Evolutionary conservation across 1,140 invertebrate species (phyloP).

Genomic region (Platyscapa corneri): DNA sequence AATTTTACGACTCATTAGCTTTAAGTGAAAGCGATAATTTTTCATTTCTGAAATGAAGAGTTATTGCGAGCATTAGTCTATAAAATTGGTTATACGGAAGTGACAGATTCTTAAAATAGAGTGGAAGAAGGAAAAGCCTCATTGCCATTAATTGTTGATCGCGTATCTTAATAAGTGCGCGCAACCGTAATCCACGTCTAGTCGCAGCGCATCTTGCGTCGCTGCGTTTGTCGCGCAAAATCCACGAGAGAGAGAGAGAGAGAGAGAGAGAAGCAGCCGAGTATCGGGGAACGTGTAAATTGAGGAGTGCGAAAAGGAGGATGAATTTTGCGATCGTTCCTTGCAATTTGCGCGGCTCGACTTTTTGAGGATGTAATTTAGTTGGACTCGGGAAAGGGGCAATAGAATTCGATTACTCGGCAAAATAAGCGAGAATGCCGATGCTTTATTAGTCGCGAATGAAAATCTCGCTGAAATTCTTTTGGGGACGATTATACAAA

Average conservation of each 20-base stretch:
- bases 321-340: too few species aligned
- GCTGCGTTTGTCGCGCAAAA: too few species aligned
- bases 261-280: too few species aligned
- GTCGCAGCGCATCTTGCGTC: not conserved
- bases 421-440: not conserved
- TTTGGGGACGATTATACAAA: not conserved
- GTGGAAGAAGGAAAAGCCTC: not conserved
- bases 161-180: not conserved
- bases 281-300: not conserved
- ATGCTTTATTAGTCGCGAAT: not conserved
- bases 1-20: slow-evolving; percentile 26
- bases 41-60: slow-evolving; percentile 22
- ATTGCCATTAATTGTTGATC: slow-evolving; percentile 7
- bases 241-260: too few species aligned
- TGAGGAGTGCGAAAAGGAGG: too few species aligned
- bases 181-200: not conserved
- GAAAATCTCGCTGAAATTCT: not conserved
- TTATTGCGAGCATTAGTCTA: slow-evolving; percentile 8
- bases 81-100: slow-evolving; percentile 16
- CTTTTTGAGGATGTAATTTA: not conserved
- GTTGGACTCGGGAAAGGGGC: not conserved
- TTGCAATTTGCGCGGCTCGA: not conserved
- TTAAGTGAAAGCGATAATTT: slow-evolving; percentile 29
- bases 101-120: slow-evolving; percentile 18
- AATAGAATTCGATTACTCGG: not conserved